Base-by-base conservation (phyloP, 2,797 vertebrate genomes). In the Acomys russatus region DNA sequence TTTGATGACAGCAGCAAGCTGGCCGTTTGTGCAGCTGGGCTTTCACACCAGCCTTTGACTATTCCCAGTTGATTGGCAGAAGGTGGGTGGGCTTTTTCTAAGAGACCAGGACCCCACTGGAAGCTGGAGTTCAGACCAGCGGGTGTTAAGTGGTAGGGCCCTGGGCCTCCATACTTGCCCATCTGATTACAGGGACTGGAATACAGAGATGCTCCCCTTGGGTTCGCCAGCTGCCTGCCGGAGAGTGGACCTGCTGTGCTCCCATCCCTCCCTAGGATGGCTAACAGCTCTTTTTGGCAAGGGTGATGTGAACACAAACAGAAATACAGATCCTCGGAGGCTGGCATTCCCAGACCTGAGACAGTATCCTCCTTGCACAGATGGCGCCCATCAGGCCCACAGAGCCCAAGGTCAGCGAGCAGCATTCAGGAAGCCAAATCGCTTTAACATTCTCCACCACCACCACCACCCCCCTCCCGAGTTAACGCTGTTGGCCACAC, bases 321-420 rank as follows among this genome's bases (percentile, higher is more conserved):
- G 94, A 91, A 83, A 89, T 51, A 44, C 33, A 88, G 74, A 74
- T 70, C 87, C 80, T 86, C 68, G 23, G 89, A 91, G 49, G 56
- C 4, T 61, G 85, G 51, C 4, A 23, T 51, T 83, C 90, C 78
- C 30, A n/a, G 89, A 56, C 71, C 33, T 1, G 1, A 63, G 61
- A 30, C 17, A 23, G 23, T 38, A 35, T 17, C 71, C 79, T 73
- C 73, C 12, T 10, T 23, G n/a, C 25, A 35, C 30, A 44, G 66
- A 33, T 51, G 66, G 25, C n/a, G 61, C 28, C 12, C 8, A 15
- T 7, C 74, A 66, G 63, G 44, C 30, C 7, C 63, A 3, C 22
- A 59, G 84, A 77, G 68, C 11, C 84, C 84, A 51, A 82, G 89
- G 76, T 85, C 51, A 59, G 23, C 56, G 28, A n/a, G 17, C 78